A percentile compares a stretch with the other conserved stretches of the same genome.
phyloP scores from a whole-genome alignment of 2,888 invertebrate genomes.

The Luperina nickerlii region DNA sequence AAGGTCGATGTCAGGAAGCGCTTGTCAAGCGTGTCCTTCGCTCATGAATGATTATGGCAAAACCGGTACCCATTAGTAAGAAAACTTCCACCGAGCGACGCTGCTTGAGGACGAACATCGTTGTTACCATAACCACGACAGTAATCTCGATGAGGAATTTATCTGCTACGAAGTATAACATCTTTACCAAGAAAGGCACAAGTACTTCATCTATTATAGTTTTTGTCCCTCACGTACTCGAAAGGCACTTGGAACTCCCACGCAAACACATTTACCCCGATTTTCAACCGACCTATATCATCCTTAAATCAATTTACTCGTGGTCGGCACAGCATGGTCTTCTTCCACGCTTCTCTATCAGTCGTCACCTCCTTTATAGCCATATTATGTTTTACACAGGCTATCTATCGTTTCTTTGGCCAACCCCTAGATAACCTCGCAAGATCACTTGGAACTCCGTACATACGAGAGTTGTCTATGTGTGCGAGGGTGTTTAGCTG shows the following conservation, averaged over 20 bases:
- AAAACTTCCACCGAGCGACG: neutral
- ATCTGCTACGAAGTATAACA: neutral
- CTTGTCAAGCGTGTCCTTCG: slow-evolving; percentile 17
- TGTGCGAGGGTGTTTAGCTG: neutral
- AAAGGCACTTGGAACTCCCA: neutral
- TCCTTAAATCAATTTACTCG: neutral
- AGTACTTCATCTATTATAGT: too few species aligned
- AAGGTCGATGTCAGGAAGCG: slow-evolving; percentile 33
- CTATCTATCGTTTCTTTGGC: neutral
- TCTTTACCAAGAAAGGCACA: neutral
- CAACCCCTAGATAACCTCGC: neutral
- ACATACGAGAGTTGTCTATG: neutral
- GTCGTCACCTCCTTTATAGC: neutral
- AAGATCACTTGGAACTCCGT: neutral
- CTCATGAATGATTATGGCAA: neutral
- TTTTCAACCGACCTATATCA: neutral
- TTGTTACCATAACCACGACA: neutral
- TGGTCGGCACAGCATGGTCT: too few species aligned
- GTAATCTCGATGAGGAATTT: neutral
- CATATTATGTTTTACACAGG: neutral
- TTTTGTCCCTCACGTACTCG: neutral
- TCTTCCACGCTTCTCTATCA: neutral
- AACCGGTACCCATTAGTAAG: neutral
- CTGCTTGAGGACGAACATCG: neutral
- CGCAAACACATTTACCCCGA: too few species aligned